Base-by-base conservation (phyloP, 2,888 invertebrate genomes). In the Drosophila cyrtoloma region DNA sequence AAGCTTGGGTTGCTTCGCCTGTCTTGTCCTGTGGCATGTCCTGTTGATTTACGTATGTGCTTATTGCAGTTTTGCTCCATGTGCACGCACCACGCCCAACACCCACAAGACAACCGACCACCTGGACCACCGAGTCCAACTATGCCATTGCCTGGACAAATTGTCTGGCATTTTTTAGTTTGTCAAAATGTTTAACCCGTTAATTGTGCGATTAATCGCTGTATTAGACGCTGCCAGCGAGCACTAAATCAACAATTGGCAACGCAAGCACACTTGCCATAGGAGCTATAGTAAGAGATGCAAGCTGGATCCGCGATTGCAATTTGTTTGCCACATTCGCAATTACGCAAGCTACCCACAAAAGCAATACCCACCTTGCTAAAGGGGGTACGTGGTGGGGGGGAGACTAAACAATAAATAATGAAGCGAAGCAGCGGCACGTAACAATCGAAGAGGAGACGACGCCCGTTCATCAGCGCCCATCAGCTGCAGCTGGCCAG, bases 31-130 rank as follows among this genome's bases (percentile, higher is more conserved):
- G 89, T 63, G 84, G 89, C 82, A 79, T 86, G 87, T 89, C 84
- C 86, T 82, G 85, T 89, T 86, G 86, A 86, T 89, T 86, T 86
- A 86, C 86, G 85, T 74, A 65, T 62, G 70, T 77, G 90, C 86
- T 89, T 89, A 86, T 86, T 89, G 86, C 89, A 82, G 75, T 86
- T 74, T 75, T 64, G 70, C 59, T 28, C 12, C 66, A 52, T 33
- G 64, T 32, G 22, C 33, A 55, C 35, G 55, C 63, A 42, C 69
- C 53, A 44, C 59, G 63, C 65, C 33, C 12, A 28, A 58, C 47
- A 68, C 86, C 78, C 81, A 78, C 78, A 74, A 83, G 67, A 10
- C 32, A 39, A 28, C 30, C 26, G 16, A 64, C 56, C 79, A 69
- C 81, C 76, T 73, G 56, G 65, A 47, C 65, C 52, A 60, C 28